phyloP scores from a whole-genome alignment of 2,113 vertebrate genomes.

The Lophura nycthemera region DNA sequence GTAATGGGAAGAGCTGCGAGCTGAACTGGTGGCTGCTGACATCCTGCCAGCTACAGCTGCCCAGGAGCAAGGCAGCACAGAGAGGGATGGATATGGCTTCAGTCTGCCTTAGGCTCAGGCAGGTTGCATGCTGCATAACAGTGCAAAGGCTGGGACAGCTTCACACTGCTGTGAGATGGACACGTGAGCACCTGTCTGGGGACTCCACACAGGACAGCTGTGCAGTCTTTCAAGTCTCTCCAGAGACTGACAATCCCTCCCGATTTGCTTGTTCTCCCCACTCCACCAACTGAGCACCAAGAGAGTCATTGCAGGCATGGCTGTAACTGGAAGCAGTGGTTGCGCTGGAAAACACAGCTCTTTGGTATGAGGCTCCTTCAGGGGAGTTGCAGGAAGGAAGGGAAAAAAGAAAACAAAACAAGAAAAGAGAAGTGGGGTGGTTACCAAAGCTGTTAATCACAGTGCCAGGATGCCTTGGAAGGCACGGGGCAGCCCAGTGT shows the following conservation, averaged over 20 bases:
- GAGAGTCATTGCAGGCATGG: neutral
- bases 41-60: neutral
- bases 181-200: neutral
- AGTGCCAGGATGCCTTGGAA: neutral
- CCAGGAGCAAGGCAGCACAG: neutral
- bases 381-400: neutral
- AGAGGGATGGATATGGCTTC: constrained; percentile 20
- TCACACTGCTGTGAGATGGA: neutral
- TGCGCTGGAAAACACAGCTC: constrained; percentile 19
- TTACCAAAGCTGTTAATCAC: constrained; percentile 12
- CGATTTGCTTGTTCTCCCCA: neutral
- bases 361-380: constrained; percentile 51
- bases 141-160: neutral
- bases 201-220: neutral
- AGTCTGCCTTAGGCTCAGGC: neutral
- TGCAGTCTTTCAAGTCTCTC: neutral
- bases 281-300: constrained; percentile 16
- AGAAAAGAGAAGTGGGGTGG: neutral
- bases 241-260: neutral
- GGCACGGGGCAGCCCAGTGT: neutral
- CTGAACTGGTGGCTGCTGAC: constrained; percentile 9
- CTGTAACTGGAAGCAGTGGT: constrained; percentile 4
- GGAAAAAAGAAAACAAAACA: neutral
- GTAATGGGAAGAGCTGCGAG: neutral
- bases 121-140: neutral